Base-by-base conservation (phyloP, 2,113 vertebrate genomes). In the Tinamus guttatus region DNA sequence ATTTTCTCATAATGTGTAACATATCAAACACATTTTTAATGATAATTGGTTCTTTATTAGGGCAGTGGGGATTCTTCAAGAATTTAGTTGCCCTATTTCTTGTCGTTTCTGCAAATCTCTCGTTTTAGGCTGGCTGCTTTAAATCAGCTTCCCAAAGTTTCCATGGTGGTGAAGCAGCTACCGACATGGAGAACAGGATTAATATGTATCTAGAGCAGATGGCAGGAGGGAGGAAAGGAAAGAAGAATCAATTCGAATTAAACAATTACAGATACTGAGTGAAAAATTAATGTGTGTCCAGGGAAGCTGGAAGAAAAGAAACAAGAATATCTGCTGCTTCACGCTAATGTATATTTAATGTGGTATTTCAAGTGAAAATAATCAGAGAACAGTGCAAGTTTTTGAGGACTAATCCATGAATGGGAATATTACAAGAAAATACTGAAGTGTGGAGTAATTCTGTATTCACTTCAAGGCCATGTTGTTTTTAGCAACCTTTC, bases 151-250 rank as follows among this genome's bases (percentile, higher is more conserved):
- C 67, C 79, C 49, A 67, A 56, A 67, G 62, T 81, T 90, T 85
- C 52, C 51, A 17, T 85, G 94, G 40, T 64, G 58, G 11, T 85
- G 76, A 93, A 90, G 20, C 60, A 81, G 11, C 47, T 78, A 32
- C 24, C 70, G 30, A 32, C 21, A 38, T 36, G 62, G 45, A 70
- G 75, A 74, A 41, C 20, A 30, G 81, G 49, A 90, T 94, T 64
- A 93, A 19, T 88, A 81, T 60, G 47, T 90, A 64, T 92, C 73
- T 90, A 78, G 73, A 89, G 47, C 51, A 60, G 90, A 76, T 89
- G 77, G 11, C 34, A 81, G 69, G 45, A 52, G 77, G 69, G 52
- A 73, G 34, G 34, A 84, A 76, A 93, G 36, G 36, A 58, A 36
- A 85, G 58, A 86, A 78, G 19, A 84, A 68, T 84, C 47, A 38